Evolutionary conservation across 92 coral and sea anemone genomes (phyloP), one percentile per base, ranked within the genome.

Genomic region (Palythoa caribaeorum): DNA sequence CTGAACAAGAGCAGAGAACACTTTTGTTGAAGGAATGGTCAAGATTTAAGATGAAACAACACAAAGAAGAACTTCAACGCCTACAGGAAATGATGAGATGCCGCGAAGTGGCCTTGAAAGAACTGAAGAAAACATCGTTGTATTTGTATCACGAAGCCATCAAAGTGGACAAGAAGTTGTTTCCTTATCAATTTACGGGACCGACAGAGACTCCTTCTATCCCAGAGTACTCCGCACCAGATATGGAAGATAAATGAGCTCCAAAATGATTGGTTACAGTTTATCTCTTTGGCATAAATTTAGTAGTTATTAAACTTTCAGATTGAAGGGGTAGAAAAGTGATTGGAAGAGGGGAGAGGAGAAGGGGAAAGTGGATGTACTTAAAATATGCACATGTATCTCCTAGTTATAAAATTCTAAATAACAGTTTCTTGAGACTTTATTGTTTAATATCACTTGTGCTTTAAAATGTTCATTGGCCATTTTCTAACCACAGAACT

Each of bases 131-230:
- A 73, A 91, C 83, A 69, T 97, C 99, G 16, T 76, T 86, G 80
- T 94, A 68, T 90, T 92, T 93, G 83, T 97, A 97, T 54, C 90
- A 95, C 53, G 96, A 92, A 44, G 99, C 99, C 17, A 91, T 97
- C 14, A 95, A 95, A 87, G 92, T 91, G 11, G 98, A 95, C 85
- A 89, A 87, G 38, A 89, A 93, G 52, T 83, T 97, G 37, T 97
- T 97, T 77, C 99, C 99, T 5, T 37, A 95, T 57, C 92, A 97
- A 75, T 92, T 95, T 54, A 93, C 84, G 50, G 99, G 99, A 36
- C 99, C 99, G 19, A 97, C 97, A 14, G 98, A 95, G 74, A 97
- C 99, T 47, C 99, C 99, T 16, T 96, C 99, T 1, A 92, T 95
- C 39, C 79, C 92, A 51, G 98, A 90, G 28, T 97, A 97, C 88